These are phyloP conservation scores for Poecilia latipinna DNA, from an alignment of 2,113 vertebrate species.

Conservation along the genomic window DNA sequence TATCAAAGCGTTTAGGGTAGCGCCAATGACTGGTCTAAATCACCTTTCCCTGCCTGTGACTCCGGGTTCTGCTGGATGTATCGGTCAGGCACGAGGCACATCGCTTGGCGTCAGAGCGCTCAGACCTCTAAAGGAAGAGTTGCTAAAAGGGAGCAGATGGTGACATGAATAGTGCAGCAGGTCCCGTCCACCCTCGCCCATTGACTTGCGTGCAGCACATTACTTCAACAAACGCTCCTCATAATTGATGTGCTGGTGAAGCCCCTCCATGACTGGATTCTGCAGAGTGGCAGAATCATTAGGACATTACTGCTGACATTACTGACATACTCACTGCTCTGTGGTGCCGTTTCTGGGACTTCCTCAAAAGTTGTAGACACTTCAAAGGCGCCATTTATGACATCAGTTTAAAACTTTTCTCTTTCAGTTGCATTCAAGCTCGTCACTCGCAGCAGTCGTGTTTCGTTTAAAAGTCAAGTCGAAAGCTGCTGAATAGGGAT, in stretches of 20 bases:
- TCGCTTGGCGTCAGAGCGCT: conserved; percentile 56
- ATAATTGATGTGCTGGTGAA: conserved; percentile 76
- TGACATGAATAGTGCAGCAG: conserved; percentile 78
- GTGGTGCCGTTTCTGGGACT: conserved; percentile 8
- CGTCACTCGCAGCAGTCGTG: too few relatives aligned
- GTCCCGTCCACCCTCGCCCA: conserved; percentile 51
- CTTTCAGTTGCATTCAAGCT: too few relatives aligned
- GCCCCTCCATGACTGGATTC: conserved; percentile 54
- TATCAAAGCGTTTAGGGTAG: conserved; percentile 41
- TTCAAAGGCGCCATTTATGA: too few relatives aligned
- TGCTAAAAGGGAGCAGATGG: conserved; percentile 77
- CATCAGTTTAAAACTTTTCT: too few relatives aligned
- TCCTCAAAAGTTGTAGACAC: conserved; percentile 20
- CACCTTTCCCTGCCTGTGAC: conserved; percentile 34
- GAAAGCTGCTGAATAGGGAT: too few relatives aligned
- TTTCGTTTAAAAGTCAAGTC: too few relatives aligned
- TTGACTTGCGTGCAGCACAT: conserved; percentile 73
- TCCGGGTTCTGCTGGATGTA: conserved; percentile 51
- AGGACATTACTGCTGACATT: conserved; percentile 59
- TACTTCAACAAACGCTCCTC: conserved; percentile 74
- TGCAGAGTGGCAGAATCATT: conserved; percentile 66
- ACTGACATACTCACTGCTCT: conserved; percentile 24
- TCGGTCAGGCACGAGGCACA: conserved; percentile 27
- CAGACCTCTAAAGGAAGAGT: conserved; percentile 54
- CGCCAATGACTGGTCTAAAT: conserved; percentile 31